A percentile compares a stretch with the other conserved stretches of the same genome.
Evolutionary conservation across 1,140 invertebrate genomes (phyloP).

Genomic region (Zaprionus capensis): DNA sequence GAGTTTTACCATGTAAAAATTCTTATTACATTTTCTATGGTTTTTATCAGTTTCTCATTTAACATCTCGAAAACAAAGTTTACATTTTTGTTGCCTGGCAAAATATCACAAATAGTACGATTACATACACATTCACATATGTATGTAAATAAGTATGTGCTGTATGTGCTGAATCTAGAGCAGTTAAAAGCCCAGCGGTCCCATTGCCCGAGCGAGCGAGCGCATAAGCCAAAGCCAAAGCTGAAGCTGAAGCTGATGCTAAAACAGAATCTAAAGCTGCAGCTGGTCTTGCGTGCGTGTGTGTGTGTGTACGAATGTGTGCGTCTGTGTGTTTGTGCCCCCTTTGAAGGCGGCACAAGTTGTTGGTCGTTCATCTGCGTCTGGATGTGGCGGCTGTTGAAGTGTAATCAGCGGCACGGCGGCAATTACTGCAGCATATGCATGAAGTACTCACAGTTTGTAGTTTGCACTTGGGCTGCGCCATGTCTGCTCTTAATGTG

Average conservation of each 20-base stretch:
- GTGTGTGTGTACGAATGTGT: conserved; percentile 23
- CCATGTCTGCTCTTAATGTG: conserved; percentile 22
- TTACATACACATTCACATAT: conserved; percentile 16
- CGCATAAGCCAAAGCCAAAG: conserved; percentile 27
- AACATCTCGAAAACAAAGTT: background rate
- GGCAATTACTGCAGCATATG: conserved; percentile 79
- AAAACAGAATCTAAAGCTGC: conserved; percentile 44
- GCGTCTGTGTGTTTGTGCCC: conserved; percentile 27
- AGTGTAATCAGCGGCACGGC: conserved; percentile 81
- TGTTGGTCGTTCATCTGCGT: conserved; percentile 47
- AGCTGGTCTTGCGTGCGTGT: conserved; percentile 29
- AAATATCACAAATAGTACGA: background rate
- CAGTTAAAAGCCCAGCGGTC: conserved; percentile 76
- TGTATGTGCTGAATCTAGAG: conserved; percentile 64
- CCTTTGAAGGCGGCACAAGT: conserved; percentile 44
- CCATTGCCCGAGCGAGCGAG: conserved; percentile 30
- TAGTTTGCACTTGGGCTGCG: conserved; percentile 46
- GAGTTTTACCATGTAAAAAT: no score
- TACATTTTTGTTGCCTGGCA: conserved; percentile 55
- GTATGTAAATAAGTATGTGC: conserved; percentile 17
- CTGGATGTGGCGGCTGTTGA: conserved; percentile 67
- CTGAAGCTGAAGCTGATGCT: conserved; percentile 14
- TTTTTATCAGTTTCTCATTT: background rate
- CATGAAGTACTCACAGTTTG: conserved; percentile 53
- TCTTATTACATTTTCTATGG: no score